These are phyloP conservation scores for Psittacula derbiana DNA, from an alignment of 2,797 vertebrate genomes.

Conservation along the genomic window DNA sequence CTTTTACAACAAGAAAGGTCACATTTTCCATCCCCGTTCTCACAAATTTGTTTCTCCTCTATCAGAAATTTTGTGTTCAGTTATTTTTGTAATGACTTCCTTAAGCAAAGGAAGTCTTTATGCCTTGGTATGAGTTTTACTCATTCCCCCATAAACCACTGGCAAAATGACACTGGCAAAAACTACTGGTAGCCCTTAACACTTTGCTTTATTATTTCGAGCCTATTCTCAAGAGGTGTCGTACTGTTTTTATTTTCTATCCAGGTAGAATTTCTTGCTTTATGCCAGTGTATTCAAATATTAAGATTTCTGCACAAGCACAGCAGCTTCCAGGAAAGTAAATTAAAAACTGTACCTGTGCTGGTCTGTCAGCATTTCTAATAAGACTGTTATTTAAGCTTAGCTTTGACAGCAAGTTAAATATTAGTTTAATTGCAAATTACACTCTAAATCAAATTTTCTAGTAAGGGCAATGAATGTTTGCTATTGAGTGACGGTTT, in stretches of 20 bases:
- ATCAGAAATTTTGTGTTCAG: neutral
- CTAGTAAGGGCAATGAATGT: neutral
- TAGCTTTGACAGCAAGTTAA: slow-evolving; percentile 54
- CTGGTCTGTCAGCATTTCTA: neutral
- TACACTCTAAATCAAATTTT: slow-evolving; percentile 55
- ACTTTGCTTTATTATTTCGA: neutral
- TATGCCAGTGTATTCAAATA: neutral
- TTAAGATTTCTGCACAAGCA: neutral
- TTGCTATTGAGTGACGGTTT: slow-evolving; percentile 60
- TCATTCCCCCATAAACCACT: neutral
- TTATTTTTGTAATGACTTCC: neutral
- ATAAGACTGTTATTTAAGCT: slow-evolving; percentile 43
- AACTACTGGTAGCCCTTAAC: neutral
- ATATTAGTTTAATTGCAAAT: slow-evolving; percentile 69
- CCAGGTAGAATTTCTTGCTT: neutral
- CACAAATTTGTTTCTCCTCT: neutral
- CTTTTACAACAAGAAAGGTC: neutral
- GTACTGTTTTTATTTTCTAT: neutral
- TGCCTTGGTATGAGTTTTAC: neutral
- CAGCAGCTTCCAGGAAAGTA: neutral
- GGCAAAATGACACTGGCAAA: neutral
- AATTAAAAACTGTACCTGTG: neutral
- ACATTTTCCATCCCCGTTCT: neutral
- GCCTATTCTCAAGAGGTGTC: neutral
- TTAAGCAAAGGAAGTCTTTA: neutral